phyloP scores from a whole-genome alignment of 23 tunicate genomes.

The Trididemnum miniatum region DNA sequence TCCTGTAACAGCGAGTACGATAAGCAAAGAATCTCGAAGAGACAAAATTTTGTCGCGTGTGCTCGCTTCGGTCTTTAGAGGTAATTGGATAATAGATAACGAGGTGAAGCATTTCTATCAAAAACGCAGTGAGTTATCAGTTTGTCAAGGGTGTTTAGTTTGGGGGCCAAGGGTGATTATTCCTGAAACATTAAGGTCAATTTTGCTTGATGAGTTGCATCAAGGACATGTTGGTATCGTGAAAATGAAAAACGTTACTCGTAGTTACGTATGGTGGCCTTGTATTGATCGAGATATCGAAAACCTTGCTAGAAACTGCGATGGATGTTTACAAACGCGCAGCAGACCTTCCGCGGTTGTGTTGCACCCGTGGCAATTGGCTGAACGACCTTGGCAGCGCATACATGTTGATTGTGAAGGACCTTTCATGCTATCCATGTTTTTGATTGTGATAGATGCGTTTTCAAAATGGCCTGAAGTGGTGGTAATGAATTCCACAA shows the following conservation, averaged over 20 bases:
- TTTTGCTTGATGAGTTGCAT: not conserved
- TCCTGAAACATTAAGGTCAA: not conserved
- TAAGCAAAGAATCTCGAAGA: not conserved
- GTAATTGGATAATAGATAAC: not conserved
- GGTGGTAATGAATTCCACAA: not conserved
- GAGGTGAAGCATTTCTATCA: not conserved
- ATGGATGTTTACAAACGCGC: too few species aligned
- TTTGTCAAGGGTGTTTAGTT: not conserved
- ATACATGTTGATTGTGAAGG: not conserved
- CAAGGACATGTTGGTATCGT: not conserved
- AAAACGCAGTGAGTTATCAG: not conserved
- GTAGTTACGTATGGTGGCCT: not conserved
- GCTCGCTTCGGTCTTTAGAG: not conserved
- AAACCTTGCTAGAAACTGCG: not conserved
- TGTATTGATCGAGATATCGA: not conserved
- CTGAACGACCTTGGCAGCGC: not conserved
- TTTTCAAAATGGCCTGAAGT: not conserved
- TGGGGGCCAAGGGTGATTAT: not conserved
- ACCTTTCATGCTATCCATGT: not conserved
- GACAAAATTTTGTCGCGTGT: not conserved
- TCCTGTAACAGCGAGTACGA: not conserved
- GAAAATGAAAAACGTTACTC: not conserved
- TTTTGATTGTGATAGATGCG: not conserved
- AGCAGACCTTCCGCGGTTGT: not conserved
- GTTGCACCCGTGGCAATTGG: not conserved